Conservation (phyloP, 2,888 invertebrate species). For the Linnaemya tessellans region DNA sequence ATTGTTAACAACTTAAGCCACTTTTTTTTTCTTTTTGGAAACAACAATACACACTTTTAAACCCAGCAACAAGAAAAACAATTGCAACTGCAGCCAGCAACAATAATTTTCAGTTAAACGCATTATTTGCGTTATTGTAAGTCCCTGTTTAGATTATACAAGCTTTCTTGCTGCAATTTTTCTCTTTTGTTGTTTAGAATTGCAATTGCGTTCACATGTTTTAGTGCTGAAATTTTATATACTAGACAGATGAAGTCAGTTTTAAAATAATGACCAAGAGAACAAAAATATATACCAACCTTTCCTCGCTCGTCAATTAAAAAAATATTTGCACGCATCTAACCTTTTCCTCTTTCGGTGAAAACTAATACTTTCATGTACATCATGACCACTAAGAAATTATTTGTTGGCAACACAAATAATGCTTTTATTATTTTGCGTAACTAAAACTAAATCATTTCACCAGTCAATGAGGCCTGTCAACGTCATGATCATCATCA, state of each 20-base stretch:
- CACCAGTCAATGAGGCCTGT: slow-evolving; percentile 64
- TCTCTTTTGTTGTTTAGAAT: too few species aligned
- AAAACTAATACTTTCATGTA: too few species aligned
- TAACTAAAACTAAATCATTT: slow-evolving; percentile 66
- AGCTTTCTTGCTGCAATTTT: too few species aligned
- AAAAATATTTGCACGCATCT: too few species aligned
- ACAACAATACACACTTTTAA: slow-evolving; percentile 3
- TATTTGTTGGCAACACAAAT: slow-evolving; percentile 60
- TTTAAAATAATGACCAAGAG: too few species aligned
- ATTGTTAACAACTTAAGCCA: slow-evolving; percentile 59
- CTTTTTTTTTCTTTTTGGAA: slow-evolving; percentile 1
- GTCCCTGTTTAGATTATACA: too few species aligned
- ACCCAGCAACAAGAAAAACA: slow-evolving; percentile 37
- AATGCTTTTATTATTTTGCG: slow-evolving; percentile 26
- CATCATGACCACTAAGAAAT: not conserved
- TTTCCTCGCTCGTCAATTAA: too few species aligned
- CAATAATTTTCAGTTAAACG: slow-evolving; percentile 62
- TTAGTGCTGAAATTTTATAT: too few species aligned
- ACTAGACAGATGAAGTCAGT: too few species aligned
- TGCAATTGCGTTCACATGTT: too few species aligned
- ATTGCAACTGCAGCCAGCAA: slow-evolving; percentile 4
- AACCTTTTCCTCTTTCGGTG: too few species aligned
- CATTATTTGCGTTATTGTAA: slow-evolving; percentile 36
- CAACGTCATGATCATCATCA: slow-evolving; percentile 53
- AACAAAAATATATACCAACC: too few species aligned